Conservation (phyloP, 2,113 vertebrate genomes). For the Neodon shergylaensis region DNA sequence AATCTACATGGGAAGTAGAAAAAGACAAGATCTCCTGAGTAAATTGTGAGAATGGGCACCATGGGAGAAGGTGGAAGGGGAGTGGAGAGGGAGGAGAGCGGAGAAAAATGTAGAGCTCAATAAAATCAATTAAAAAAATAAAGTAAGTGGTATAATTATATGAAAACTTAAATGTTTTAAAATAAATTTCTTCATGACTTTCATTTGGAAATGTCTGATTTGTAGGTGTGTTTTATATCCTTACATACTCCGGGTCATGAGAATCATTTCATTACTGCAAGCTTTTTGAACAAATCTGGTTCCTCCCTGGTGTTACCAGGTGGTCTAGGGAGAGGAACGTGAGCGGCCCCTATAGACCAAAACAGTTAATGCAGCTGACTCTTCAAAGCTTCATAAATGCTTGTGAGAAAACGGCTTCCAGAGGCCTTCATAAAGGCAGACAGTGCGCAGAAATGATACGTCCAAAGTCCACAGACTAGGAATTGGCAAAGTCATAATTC, state of each 20-base stretch:
- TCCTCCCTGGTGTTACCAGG: not conserved
- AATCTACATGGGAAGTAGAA: no score
- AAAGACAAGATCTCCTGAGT: no score
- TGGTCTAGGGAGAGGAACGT: not conserved
- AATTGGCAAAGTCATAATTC: not conserved
- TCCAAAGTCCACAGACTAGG: not conserved
- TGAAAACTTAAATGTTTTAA: not conserved
- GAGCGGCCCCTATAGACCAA: slow-evolving; percentile 44
- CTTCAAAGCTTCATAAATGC: not conserved
- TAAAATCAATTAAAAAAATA: not conserved
- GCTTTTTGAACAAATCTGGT: not conserved
- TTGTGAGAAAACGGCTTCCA: not conserved
- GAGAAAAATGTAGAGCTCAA: no score
- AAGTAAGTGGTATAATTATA: not conserved
- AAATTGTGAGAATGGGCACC: no score
- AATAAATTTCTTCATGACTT: not conserved
- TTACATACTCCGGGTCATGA: not conserved
- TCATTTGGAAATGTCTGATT: not conserved
- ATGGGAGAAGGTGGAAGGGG: no score
- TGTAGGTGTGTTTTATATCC: not conserved
- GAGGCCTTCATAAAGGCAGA: not conserved
- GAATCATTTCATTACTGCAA: not conserved
- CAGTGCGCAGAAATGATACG: not conserved
- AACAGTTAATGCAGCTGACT: not conserved
- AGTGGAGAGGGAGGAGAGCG: no score